Conservation (phyloP, 2,888 invertebrate species). For the Fissipunctia ypsillon region DNA sequence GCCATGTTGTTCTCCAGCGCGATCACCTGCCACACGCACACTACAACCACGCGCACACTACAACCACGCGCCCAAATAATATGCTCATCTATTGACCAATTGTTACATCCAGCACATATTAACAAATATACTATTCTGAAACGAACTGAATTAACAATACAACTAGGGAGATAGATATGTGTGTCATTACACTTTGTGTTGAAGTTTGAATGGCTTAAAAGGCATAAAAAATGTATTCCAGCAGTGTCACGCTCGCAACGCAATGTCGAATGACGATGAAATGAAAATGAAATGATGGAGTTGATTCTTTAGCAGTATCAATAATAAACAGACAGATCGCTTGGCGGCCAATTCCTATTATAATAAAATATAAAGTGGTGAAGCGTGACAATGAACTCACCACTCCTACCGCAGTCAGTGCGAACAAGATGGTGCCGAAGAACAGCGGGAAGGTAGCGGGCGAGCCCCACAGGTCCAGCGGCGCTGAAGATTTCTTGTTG, state of each 20-base stretch:
- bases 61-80: neutral
- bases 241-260: slow-evolving; percentile 19
- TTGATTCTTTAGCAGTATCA: neutral
- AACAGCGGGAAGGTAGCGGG: slow-evolving; percentile 78
- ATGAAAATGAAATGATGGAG: slow-evolving; percentile 4
- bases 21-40: slow-evolving; percentile 92
- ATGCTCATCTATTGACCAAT: slow-evolving; percentile 1
- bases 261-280: slow-evolving; percentile 14
- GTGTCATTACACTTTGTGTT: neutral
- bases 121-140: too few relatives aligned
- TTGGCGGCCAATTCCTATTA: neutral
- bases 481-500: slow-evolving; percentile 81
- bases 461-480: slow-evolving; percentile 84
- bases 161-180: neutral
- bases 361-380: neutral
- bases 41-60: slow-evolving; percentile 7
- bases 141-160: neutral
- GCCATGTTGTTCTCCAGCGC: slow-evolving; percentile 98
- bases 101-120: neutral
- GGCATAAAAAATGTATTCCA: neutral
- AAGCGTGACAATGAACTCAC: slow-evolving; percentile 85
- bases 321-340: slow-evolving; percentile 23
- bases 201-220: neutral
- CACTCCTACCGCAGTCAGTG: slow-evolving; percentile 95
- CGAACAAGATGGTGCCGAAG: slow-evolving; percentile 97